A percentile compares a stretch with the other conserved stretches of the same genome.
Evolutionary conservation across 1,140 invertebrate genomes (phyloP).

Genomic region (Bombus superbus): DNA sequence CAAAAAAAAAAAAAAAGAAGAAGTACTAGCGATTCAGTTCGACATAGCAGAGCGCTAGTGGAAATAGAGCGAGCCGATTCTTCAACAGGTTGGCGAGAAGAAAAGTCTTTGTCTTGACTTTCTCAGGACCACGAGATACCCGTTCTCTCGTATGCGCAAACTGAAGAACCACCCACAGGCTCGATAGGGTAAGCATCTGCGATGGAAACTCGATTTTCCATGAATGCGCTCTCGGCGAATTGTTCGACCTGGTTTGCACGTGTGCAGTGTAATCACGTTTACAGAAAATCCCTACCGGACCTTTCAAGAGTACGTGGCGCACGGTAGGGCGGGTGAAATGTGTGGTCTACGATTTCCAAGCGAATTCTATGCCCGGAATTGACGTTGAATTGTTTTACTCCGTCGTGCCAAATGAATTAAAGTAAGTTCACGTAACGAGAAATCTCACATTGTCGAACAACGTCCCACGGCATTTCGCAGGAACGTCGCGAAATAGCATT

Average conservation of each 20-base stretch:
- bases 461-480: neutral
- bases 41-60: constrained; percentile 4
- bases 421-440: neutral
- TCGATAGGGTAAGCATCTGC: constrained; percentile 69
- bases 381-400: constrained; percentile 42
- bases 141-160: constrained; percentile 60
- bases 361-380: constrained; percentile 34
- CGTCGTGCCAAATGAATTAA: constrained; percentile 25
- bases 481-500: neutral
- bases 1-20: neutral
- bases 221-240: constrained; percentile 69
- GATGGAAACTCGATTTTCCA: constrained; percentile 76
- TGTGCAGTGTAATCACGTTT: constrained; percentile 65
- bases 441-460: neutral
- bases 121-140: constrained; percentile 42
- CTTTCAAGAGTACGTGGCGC: constrained; percentile 47
- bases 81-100: constrained; percentile 74
- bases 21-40: constrained; percentile 12
- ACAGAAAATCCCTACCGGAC: constrained; percentile 63
- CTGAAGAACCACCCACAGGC: constrained; percentile 52
- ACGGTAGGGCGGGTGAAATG: constrained; percentile 5
- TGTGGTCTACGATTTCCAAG: constrained; percentile 40
- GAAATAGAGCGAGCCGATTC: constrained; percentile 60
- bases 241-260: constrained; percentile 68
- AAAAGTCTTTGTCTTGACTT: constrained; percentile 73